Percentiles rank a stretch among this genome's conserved stretches.
Evolutionary conservation across 2,797 vertebrate species (phyloP).

Genomic region (Scolopax bukidnonensis): DNA sequence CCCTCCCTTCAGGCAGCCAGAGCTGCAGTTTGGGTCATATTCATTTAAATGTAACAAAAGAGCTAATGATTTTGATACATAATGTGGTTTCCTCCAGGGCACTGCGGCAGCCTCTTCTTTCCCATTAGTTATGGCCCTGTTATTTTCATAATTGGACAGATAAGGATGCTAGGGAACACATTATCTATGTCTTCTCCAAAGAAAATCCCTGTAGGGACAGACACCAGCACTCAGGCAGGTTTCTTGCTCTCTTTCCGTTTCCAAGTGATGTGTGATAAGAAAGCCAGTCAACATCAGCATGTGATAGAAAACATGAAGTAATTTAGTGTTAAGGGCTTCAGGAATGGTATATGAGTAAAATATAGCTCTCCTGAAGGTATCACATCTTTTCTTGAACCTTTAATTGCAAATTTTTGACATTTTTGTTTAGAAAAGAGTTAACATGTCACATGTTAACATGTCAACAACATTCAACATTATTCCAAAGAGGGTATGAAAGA

Average conservation of each 20-base stretch:
- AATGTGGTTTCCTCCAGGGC: background rate
- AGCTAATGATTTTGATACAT: background rate
- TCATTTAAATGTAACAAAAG: background rate
- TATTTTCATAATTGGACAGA: slow-evolving; percentile 21
- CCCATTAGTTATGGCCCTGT: background rate
- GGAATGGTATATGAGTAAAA: background rate
- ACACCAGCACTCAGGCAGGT: background rate
- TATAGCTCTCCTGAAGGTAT: background rate
- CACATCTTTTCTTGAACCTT: background rate
- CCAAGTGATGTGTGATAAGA: background rate
- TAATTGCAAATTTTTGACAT: background rate
- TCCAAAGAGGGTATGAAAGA: background rate
- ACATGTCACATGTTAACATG: background rate
- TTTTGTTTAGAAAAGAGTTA: background rate
- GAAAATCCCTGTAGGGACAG: background rate
- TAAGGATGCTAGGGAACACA: background rate
- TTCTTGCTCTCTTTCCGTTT: background rate
- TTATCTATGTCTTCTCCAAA: background rate
- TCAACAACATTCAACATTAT: background rate
- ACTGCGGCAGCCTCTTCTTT: background rate
- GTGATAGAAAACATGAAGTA: background rate
- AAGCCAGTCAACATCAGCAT: background rate
- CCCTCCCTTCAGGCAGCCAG: background rate
- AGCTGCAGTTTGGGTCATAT: background rate
- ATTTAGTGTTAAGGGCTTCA: background rate